Conservation (phyloP, 2,797 vertebrate species). For the Pseudocheirus occidentalis region DNA sequence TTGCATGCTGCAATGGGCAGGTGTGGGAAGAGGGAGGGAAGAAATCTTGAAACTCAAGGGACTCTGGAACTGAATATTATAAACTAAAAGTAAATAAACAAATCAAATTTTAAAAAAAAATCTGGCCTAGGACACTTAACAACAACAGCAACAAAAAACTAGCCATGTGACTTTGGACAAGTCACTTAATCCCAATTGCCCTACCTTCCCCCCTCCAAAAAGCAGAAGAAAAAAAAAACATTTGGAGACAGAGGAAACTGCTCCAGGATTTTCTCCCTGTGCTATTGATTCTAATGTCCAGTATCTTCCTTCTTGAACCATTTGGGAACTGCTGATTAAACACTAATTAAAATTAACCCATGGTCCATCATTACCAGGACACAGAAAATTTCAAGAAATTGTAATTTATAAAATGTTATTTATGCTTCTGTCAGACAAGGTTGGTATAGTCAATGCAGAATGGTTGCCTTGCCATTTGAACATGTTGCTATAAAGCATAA, state of each 20-base stretch:
- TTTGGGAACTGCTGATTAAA: slow-evolving; percentile 76
- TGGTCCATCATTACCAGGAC: slow-evolving; percentile 57
- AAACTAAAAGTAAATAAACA: no score
- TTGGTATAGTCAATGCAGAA: slow-evolving; percentile 49
- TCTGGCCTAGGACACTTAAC: no score
- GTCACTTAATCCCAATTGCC: no score
- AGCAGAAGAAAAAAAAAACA: no score
- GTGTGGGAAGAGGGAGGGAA: no score
- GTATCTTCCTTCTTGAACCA: slow-evolving; percentile 67
- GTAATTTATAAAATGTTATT: slow-evolving; percentile 65
- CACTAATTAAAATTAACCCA: slow-evolving; percentile 76
- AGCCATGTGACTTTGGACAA: no score
- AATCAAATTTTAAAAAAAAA: no score
- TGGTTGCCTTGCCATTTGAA: slow-evolving; percentile 55
- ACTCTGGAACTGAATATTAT: no score
- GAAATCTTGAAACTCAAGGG: no score
- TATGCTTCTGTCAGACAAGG: slow-evolving; percentile 32
- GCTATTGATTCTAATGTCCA: slow-evolving; percentile 65
- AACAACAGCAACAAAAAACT: no score
- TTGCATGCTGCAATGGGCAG: no score
- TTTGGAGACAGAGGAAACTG: slow-evolving; percentile 39
- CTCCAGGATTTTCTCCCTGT: slow-evolving; percentile 48
- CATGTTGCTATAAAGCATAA: slow-evolving; percentile 39
- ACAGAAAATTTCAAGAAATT: slow-evolving; percentile 64
- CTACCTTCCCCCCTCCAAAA: no score